Conservation (phyloP, 2,113 vertebrate genomes). For the Piprites chloris region DNA sequence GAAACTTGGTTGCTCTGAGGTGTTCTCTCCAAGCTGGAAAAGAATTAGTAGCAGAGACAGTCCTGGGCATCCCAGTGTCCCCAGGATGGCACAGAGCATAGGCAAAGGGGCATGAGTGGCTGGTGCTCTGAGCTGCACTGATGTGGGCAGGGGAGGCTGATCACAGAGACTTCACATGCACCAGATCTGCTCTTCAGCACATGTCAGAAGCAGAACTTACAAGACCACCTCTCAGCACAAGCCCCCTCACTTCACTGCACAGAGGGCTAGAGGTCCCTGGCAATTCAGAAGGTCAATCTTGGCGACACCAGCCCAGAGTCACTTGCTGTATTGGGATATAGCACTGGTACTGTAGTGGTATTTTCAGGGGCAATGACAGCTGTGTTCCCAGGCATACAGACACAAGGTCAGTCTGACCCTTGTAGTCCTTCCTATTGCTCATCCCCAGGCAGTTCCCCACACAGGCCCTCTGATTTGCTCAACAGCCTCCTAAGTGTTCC, state of each 20-base stretch:
- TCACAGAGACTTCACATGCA: background rate
- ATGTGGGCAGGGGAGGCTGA: background rate
- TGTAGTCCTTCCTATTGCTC: background rate
- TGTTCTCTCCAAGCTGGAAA: background rate
- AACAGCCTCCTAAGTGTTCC: background rate
- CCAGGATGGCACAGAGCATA: background rate
- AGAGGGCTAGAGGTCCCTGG: background rate
- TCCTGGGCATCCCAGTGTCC: background rate
- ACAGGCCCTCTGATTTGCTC: background rate
- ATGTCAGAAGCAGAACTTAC: background rate
- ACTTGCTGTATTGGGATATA: background rate
- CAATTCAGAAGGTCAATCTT: background rate
- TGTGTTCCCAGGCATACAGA: background rate
- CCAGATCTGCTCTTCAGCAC: background rate
- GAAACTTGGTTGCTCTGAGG: background rate
- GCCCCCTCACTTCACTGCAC: rapidly evolving
- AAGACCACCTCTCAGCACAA: background rate
- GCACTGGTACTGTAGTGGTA: background rate
- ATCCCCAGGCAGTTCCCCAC: background rate
- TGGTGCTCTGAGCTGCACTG: background rate
- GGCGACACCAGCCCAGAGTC: background rate
- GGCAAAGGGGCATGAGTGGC: background rate
- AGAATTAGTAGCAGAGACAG: background rate
- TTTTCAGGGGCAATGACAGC: background rate
- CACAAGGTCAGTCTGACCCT: background rate